Percentiles rank a stretch among this genome's conserved stretches.
These are phyloP conservation scores for Drosophila tsacasi DNA, from an alignment of 1,140 invertebrate species.

Conservation along the genomic window DNA sequence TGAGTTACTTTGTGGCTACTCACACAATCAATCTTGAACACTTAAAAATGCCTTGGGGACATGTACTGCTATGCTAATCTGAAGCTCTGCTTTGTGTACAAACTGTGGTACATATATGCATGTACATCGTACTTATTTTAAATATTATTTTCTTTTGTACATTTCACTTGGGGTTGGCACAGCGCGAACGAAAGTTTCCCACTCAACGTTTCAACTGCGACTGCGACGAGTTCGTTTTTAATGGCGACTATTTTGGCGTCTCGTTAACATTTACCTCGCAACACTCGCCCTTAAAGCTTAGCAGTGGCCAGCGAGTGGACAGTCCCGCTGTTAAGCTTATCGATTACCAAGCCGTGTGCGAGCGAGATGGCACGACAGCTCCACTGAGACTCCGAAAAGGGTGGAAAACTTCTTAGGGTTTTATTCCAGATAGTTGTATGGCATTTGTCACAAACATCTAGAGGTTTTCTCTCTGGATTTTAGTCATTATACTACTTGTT, in stretches of 20 bases:
- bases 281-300: slow-evolving; percentile 18
- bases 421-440: background rate
- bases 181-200: slow-evolving; percentile 36
- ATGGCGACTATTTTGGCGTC: slow-evolving; percentile 43
- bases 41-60: background rate
- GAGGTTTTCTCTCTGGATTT: too few species aligned
- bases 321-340: slow-evolving; percentile 67
- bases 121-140: slow-evolving; percentile 12
- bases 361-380: slow-evolving; percentile 34
- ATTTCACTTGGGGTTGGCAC: slow-evolving; percentile 25
- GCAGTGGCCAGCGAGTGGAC: slow-evolving; percentile 44
- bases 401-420: slow-evolving; percentile 14
- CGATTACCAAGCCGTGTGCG: slow-evolving; percentile 54
- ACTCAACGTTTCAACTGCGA: slow-evolving; percentile 64
- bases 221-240: slow-evolving; percentile 26
- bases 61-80: background rate
- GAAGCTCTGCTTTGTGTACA: background rate
- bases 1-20: slow-evolving; percentile 8
- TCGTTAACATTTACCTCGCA: slow-evolving; percentile 43
- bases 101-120: background rate
- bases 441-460: background rate
- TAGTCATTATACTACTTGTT: background rate
- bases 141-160: slow-evolving; percentile 16
- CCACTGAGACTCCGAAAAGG: slow-evolving; percentile 29
- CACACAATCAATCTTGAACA: slow-evolving; percentile 33